Evolutionary conservation across 2,888 invertebrate genomes (phyloP), one percentile per base, ranked within the genome.

Genomic region (Seira sanloemensis): DNA sequence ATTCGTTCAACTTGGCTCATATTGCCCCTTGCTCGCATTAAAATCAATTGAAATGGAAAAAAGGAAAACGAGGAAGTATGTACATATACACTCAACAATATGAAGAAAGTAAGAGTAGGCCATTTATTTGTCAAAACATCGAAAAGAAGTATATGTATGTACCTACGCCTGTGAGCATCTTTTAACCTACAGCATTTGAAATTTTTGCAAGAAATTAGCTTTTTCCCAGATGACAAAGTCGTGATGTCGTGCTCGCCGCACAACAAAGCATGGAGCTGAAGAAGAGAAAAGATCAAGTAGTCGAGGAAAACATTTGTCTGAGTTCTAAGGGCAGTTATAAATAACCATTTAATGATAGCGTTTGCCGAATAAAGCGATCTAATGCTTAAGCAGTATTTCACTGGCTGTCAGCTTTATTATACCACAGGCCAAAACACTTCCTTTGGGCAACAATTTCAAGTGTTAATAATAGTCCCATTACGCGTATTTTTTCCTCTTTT

Each of bases 171-270:
- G n/a, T n/a, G n/a, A n/a, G n/a, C n/a, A n/a, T n/a, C n/a, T n/a
- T n/a, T n/a, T n/a, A n/a, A n/a, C n/a, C n/a, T n/a, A n/a, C n/a
- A n/a, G n/a, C n/a, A n/a, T n/a, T n/a, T n/a, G n/a, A n/a, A n/a
- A n/a, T n/a, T n/a, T n/a, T n/a, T n/a, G n/a, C n/a, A n/a, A n/a
- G n/a, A n/a, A n/a, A n/a, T n/a, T 37, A 37, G 5, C 12, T 37
- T 37, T 37, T 37, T 4, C 37, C 4, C 37, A 37, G 75, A 75
- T 80, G 75, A 80, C 74, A 58, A 25, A 65, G 21, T 75, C 81
- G 81, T 76, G 81, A 76, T 72, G 26, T 65, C 75, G 21, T 76
- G 76, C 54, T 74, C 62, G 26, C 25, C 23, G 23, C 7, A 46
- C 50, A 54, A 68, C 2, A 50, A 1, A 2, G 46, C 71, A 23